phyloP scores from a whole-genome alignment of 2,113 vertebrate genomes.

The Collichthys lucidus region DNA sequence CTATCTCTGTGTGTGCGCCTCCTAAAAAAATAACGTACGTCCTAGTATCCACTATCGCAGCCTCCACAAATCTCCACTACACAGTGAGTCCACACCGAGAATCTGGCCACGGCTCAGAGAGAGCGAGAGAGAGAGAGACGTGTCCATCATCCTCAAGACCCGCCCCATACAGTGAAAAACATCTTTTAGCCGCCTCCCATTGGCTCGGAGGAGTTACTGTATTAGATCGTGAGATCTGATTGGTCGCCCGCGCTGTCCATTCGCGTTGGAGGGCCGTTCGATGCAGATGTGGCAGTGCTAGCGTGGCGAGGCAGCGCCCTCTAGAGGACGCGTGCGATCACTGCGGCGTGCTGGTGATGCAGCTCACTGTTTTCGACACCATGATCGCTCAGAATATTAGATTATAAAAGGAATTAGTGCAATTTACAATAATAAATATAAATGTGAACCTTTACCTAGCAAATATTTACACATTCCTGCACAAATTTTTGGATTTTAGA shows the following conservation, averaged over 20 bases:
- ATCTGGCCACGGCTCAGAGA: slow-evolving; percentile 52
- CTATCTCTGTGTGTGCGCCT: slow-evolving; percentile 22
- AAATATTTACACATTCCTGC: no score
- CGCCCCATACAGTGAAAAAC: slow-evolving; percentile 73
- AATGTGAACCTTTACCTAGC: no score
- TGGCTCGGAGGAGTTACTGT: slow-evolving; percentile 62
- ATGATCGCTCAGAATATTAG: no score
- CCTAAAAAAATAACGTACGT: slow-evolving; percentile 41
- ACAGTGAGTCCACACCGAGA: slow-evolving; percentile 42
- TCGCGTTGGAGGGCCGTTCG: slow-evolving; percentile 21
- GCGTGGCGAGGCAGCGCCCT: slow-evolving; percentile 21
- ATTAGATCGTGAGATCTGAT: slow-evolving; percentile 47
- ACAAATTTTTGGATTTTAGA: no score
- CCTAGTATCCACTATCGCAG: slow-evolving; percentile 37
- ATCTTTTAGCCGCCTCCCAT: slow-evolving; percentile 38
- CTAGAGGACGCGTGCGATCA: slow-evolving; percentile 13
- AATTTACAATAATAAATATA: no score
- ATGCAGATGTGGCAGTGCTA: not conserved
- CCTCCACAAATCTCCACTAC: slow-evolving; percentile 64
- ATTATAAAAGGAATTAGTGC: no score
- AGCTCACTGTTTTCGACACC: not conserved
- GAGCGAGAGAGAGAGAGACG: slow-evolving; percentile 26
- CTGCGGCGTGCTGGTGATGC: slow-evolving; percentile 6
- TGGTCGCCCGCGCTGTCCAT: slow-evolving; percentile 53
- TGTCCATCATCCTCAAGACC: slow-evolving; percentile 71